Conservation (phyloP, 2,888 invertebrate genomes). For the Oscheius myriophilus region DNA sequence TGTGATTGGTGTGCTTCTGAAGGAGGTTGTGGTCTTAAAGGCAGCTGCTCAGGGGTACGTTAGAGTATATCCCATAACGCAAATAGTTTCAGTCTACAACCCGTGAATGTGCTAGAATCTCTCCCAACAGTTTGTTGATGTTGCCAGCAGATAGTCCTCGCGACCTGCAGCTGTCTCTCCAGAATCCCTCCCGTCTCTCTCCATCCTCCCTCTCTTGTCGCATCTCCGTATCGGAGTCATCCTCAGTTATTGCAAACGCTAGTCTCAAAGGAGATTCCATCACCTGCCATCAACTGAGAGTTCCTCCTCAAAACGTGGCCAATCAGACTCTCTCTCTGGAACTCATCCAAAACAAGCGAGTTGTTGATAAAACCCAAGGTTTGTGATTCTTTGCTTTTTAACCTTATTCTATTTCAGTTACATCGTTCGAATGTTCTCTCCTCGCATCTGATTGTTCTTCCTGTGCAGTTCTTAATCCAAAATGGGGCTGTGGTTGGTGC, state of each 20-base stretch:
- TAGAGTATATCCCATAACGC: not conserved
- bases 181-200: no score
- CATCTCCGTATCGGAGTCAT: no score
- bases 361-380: conserved; percentile 13
- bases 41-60: conserved; percentile 13
- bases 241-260: not conserved
- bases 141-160: conserved; percentile 1
- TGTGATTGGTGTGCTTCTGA: conserved; percentile 18
- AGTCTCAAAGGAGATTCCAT: not conserved
- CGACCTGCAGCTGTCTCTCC: no score
- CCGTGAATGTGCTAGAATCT: conserved; percentile 2
- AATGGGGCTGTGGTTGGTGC: conserved; percentile 96
- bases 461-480: conserved; percentile 86
- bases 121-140: not conserved
- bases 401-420: conserved; percentile 3
- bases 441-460: conserved; percentile 95
- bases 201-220: no score
- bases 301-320: not conserved
- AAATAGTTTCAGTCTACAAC: not conserved
- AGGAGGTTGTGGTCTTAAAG: conserved; percentile 3
- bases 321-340: conserved; percentile 1
- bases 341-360: not conserved
- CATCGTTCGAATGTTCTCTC: conserved; percentile 89
- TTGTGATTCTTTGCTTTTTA: not conserved
- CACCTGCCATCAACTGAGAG: not conserved